Conservation (phyloP, 2,888 invertebrate genomes). For the Ophion ventricosus region DNA sequence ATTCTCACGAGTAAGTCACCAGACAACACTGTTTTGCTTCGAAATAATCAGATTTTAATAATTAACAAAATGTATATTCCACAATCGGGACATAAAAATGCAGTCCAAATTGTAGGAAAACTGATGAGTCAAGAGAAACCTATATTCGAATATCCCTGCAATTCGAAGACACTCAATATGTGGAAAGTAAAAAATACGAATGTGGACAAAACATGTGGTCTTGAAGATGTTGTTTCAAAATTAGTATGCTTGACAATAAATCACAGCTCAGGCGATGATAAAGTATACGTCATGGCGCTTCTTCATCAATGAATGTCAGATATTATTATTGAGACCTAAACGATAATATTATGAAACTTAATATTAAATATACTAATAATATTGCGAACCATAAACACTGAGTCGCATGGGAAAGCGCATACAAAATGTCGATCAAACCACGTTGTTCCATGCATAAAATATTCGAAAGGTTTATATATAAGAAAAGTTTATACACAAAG, state of each 20-base stretch:
- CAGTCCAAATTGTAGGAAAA: neutral
- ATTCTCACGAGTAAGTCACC: slow-evolving; percentile 5
- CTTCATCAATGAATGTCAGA: neutral
- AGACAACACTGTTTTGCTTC: slow-evolving; percentile 6
- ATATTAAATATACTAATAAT: too few species aligned
- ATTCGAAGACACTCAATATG: slow-evolving; percentile 9
- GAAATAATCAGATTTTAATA: neutral
- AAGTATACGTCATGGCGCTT: slow-evolving; percentile 4
- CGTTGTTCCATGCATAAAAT: too few species aligned
- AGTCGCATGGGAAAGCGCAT: too few species aligned
- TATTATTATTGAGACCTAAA: too few species aligned
- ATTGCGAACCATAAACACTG: too few species aligned
- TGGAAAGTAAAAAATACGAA: slow-evolving; percentile 24
- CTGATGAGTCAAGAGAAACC: neutral
- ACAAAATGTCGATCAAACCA: too few species aligned
- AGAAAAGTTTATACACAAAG: too few species aligned
- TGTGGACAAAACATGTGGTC: slow-evolving; percentile 8
- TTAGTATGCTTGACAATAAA: neutral
- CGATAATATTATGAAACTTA: too few species aligned
- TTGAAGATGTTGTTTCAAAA: neutral
- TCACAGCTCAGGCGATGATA: neutral
- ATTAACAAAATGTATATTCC: slow-evolving; percentile 3
- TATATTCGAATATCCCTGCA: slow-evolving; percentile 2
- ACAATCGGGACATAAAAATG: neutral
- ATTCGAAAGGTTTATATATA: too few species aligned